Evolutionary conservation across 2,113 vertebrate genomes (phyloP), one percentile per base, ranked within the genome.

Genomic region (Mobula hypostoma): DNA sequence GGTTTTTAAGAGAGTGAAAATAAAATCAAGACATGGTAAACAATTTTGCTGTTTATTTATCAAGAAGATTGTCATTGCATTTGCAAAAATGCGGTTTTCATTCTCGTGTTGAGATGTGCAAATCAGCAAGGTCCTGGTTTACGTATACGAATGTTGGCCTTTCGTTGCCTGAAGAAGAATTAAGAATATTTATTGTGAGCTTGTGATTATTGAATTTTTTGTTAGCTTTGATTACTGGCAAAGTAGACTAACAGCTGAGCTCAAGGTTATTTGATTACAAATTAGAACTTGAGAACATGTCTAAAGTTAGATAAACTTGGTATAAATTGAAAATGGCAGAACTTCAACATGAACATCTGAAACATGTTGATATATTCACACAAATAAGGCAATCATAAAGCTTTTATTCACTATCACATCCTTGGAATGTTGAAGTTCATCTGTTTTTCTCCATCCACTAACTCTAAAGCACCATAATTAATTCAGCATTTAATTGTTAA

Each of bases 161-260:
- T 56, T 29, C 68, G 74, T 48, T 93, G 91, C 68, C 91, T 93
- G 91, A 48, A 74, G 14, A 40, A 92, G 36, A 93, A 72, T 92
- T 6, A 14, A 56, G 11, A 32, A 90, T 90, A 68, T 29, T 93
- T 36, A 74, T 11, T 93, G 5, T 76, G 32, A 68, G 27, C 0
- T 36, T 17, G 61, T 32, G 61, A 85, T 32, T 68, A 19, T 63
- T n/a, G 85, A 7, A 1, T 48, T 17, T 48, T 61, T 61, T 87
- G 29, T 88, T 88, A 32, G 0, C 5, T 88, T 88, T 66, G 12
- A 32, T 66, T 63, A 66, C 61, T 88, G 85, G 63, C 61, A 88
- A 88, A 88, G 58, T 29, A 48, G 40, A 80, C 21, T 61, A 56
- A 66, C 85, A 66, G 66, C 15, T 29, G 56, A 88, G 27, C 61